Evolutionary conservation across 2,888 invertebrate species (phyloP).

Genomic region (Eueremaeus valkanovi): DNA sequence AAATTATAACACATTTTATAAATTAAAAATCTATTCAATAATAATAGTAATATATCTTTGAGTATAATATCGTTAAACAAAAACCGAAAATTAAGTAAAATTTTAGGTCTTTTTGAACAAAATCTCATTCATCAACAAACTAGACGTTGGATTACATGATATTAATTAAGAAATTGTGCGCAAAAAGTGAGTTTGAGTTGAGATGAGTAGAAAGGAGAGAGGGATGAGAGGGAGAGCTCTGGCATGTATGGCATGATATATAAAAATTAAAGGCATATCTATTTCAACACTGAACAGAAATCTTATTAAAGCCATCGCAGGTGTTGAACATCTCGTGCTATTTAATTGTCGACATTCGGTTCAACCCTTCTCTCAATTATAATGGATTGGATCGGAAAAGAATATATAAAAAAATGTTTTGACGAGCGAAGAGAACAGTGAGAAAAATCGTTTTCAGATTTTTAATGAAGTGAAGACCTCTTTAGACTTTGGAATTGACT

Average conservation of each 20-base stretch:
- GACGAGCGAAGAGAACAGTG: background rate
- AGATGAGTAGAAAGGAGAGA: background rate
- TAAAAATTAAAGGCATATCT: slow-evolving; percentile 25
- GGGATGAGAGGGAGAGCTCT: background rate
- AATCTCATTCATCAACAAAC: slow-evolving; percentile 19
- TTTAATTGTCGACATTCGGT: slow-evolving; percentile 20
- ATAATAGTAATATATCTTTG: background rate
- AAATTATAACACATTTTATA: background rate
- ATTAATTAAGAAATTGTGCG: slow-evolving; percentile 28
- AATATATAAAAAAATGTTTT: background rate
- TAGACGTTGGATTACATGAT: slow-evolving; percentile 6
- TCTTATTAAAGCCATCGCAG: slow-evolving; percentile 16
- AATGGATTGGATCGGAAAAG: slow-evolving; percentile 17
- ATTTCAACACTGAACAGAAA: background rate
- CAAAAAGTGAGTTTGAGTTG: background rate
- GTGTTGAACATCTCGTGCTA: slow-evolving; percentile 25
- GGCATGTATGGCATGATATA: background rate
- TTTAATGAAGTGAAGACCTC: slow-evolving; percentile 31
- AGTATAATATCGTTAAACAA: background rate
- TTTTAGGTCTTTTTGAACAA: background rate
- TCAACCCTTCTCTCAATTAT: slow-evolving; percentile 15
- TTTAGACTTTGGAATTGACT: slow-evolving; percentile 23
- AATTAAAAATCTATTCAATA: background rate
- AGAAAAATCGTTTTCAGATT: background rate
- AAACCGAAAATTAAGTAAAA: background rate